Evolutionary conservation across 2,888 invertebrate species (phyloP).

Genomic region (Linhomoeus sp.): DNA sequence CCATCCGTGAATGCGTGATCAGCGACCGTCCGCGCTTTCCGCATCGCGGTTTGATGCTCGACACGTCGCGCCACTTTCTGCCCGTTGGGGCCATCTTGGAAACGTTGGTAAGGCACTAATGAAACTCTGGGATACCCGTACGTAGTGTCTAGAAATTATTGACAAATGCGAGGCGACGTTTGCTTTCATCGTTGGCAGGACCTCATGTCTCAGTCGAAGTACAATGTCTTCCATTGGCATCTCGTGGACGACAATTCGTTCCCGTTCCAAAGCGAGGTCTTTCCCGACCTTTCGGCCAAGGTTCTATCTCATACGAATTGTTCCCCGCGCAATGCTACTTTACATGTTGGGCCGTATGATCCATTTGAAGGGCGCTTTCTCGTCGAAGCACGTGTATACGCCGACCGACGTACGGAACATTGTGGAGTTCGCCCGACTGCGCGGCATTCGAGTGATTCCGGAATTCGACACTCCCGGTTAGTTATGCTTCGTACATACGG

Average conservation of each 20-base stretch:
- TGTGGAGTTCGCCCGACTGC: conserved; percentile 51
- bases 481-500: too few species aligned
- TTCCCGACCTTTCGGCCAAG: conserved; percentile 46
- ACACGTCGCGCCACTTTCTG: conserved; percentile 66
- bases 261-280: conserved; percentile 56
- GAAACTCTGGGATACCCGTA: too few species aligned
- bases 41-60: conserved; percentile 63
- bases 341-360: too few species aligned
- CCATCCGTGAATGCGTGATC: conserved; percentile 33
- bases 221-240: conserved; percentile 88
- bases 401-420: conserved; percentile 42
- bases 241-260: conserved; percentile 81
- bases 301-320: too few species aligned
- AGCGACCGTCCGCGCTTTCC: conserved; percentile 54
- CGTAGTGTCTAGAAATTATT: too few species aligned
- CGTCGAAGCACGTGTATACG: conserved; percentile 15
- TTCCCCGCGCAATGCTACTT: too few species aligned
- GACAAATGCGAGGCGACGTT: too few species aligned
- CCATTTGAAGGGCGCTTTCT: conserved; percentile 16
- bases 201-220: conserved; percentile 69
- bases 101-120: conserved; percentile 41
- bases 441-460: conserved; percentile 66
- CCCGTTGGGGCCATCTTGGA: conserved; percentile 43
- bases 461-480: conserved; percentile 84
- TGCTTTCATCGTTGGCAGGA: too few species aligned